Conservation (phyloP, 2,888 invertebrate genomes). For the Taenaris catops region DNA sequence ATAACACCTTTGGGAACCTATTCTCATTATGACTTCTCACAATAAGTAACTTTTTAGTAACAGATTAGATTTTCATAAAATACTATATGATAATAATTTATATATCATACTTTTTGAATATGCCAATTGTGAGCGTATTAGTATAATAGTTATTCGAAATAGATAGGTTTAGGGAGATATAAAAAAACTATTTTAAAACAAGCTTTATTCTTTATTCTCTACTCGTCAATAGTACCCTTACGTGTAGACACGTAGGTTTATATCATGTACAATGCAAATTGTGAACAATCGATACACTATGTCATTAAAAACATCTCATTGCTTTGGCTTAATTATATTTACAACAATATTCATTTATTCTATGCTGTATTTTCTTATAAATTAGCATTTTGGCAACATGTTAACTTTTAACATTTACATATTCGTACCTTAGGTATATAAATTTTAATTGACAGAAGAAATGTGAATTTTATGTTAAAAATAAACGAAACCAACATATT, state of each 20-base stretch:
- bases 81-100: too few species aligned
- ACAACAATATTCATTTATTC: slow-evolving; percentile 52
- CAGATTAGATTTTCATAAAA: too few species aligned
- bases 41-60: too few species aligned
- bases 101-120: too few species aligned
- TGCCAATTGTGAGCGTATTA: too few species aligned
- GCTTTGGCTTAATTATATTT: slow-evolving; percentile 68
- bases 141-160: too few species aligned
- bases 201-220: slow-evolving; percentile 72
- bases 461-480: too few species aligned
- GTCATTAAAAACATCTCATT: slow-evolving; percentile 56
- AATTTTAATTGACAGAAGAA: slow-evolving; percentile 74
- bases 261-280: slow-evolving; percentile 35
- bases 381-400: slow-evolving; percentile 73
- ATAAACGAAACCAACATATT: too few species aligned
- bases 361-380: slow-evolving; percentile 60
- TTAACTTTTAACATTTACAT: slow-evolving; percentile 65
- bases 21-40: too few species aligned
- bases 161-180: neutral
- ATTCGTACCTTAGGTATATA: slow-evolving; percentile 34
- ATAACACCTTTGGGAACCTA: too few species aligned
- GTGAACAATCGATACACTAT: slow-evolving; percentile 53
- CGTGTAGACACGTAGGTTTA: slow-evolving; percentile 46
- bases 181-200: slow-evolving; percentile 52
- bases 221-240: slow-evolving; percentile 52